Evolutionary conservation across 2,797 vertebrate genomes (phyloP), one percentile per base, ranked within the genome.

Genomic region (Catostomus latipinnis): DNA sequence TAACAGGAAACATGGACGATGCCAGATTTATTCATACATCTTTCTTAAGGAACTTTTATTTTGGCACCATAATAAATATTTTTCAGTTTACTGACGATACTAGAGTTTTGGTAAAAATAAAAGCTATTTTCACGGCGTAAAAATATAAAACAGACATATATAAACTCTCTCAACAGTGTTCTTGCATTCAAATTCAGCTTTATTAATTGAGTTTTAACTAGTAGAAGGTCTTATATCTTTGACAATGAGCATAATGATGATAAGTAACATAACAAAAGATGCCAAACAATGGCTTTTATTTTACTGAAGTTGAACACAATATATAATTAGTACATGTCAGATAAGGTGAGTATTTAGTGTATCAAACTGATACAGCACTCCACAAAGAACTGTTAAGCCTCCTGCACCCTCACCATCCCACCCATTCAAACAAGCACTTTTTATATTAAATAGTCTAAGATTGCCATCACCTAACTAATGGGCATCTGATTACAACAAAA

Each of bases 171-270:
- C 34, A 34, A 34, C 34, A 34, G 34, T 34, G 34, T 34, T 34
- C 34, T 34, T 34, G 2, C 34, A 34, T 34, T 34, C 2, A 34
- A 34, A 34, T 34, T 34, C 34, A 34, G 2, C 34, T 34, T 34
- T 2, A 34, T 2, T 34, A 34, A 34, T 34, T 34, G 34, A 67
- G 54, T 60, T 69, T 78, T 62, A 57, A 86, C 86, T 86, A 80
- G 71, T 74, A 91, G 87, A 87, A 85, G 90, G 89, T 91, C 85
- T 88, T 87, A 89, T 88, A 89, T 86, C 68, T 90, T 82, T 90
- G 85, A 22, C 74, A 70, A 65, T 78, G 16, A 67, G 8, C 6
- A 57, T 45, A 34, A 18, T 13, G 34, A 69, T 45, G 61, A 63
- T 50, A 45, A 16, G 57, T 68, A 49, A 78, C 49, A 46, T 16